Percentiles rank a stretch among this genome's conserved stretches.
phyloP scores from a whole-genome alignment of 2,888 invertebrate genomes.

The Drosophila atroscutellata region DNA sequence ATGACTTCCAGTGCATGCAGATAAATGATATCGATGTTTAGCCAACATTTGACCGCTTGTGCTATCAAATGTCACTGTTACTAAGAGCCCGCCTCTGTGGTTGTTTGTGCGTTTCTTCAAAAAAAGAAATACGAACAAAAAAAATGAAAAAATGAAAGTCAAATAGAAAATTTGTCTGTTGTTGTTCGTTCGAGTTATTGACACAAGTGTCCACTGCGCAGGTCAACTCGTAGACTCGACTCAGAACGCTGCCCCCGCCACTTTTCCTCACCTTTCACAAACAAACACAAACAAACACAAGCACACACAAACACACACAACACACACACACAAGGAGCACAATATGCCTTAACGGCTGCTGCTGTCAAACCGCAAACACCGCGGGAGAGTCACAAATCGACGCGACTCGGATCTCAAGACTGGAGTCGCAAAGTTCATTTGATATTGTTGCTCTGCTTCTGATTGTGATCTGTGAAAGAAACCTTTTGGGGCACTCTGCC shows the following conservation, averaged over 20 bases:
- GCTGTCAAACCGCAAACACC: slow-evolving; percentile 69
- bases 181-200: slow-evolving; percentile 37
- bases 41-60: slow-evolving; percentile 69
- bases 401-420: slow-evolving; percentile 32
- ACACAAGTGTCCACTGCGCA: slow-evolving; percentile 67
- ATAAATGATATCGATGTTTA: slow-evolving; percentile 51
- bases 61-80: slow-evolving; percentile 75
- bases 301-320: too few relatives aligned
- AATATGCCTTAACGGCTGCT: slow-evolving; percentile 30
- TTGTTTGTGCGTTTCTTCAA: slow-evolving; percentile 34
- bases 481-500: slow-evolving; percentile 54
- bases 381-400: slow-evolving; percentile 49
- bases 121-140: slow-evolving; percentile 17
- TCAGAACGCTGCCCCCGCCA: slow-evolving; percentile 27
- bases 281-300: slow-evolving; percentile 34
- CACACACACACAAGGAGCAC: slow-evolving; percentile 24
- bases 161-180: slow-evolving; percentile 64
- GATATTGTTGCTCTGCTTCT: slow-evolving; percentile 60
- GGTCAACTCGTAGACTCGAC: slow-evolving; percentile 53
- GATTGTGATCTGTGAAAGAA: slow-evolving; percentile 68
- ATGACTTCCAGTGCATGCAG: slow-evolving; percentile 19
- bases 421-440: slow-evolving; percentile 53
- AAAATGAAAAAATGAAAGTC: slow-evolving; percentile 49
- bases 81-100: background rate
- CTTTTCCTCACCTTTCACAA: slow-evolving; percentile 61